Conservation (phyloP, 2,797 vertebrate genomes). For the Carcharodon carcharias region DNA sequence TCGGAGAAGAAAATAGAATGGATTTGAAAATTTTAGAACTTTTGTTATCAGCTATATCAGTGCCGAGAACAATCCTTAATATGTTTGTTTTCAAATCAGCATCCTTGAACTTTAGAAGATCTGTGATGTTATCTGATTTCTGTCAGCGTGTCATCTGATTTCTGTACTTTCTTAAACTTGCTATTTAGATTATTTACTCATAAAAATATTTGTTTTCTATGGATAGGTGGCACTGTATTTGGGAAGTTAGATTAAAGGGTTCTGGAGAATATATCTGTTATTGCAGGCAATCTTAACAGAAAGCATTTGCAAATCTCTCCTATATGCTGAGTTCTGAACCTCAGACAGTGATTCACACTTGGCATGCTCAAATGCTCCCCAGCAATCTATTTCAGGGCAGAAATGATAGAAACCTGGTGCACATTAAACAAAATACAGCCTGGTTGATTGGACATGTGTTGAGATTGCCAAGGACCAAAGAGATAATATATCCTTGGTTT, state of each 20-base stretch:
- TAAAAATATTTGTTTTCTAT: neutral
- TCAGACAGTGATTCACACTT: neutral
- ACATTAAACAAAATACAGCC: neutral
- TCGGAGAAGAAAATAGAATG: neutral
- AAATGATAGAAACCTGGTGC: neutral
- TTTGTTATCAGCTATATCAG: neutral
- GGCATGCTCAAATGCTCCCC: neutral
- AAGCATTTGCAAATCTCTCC: neutral
- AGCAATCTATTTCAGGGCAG: neutral
- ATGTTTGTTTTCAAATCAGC: neutral
- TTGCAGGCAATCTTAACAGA: neutral
- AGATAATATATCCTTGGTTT: neutral
- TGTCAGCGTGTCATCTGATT: neutral
- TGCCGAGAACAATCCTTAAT: neutral
- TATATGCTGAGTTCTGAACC: neutral
- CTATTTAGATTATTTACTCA: neutral
- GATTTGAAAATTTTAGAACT: neutral
- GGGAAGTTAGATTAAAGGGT: neutral
- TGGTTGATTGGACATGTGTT: neutral
- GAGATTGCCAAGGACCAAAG: neutral
- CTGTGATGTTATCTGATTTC: neutral
- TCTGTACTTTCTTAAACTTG: neutral
- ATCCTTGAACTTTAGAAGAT: neutral
- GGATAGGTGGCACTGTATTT: neutral
- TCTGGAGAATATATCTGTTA: neutral